phyloP scores from a whole-genome alignment of 2,888 invertebrate species.

The Oegoconia quadripuncta region DNA sequence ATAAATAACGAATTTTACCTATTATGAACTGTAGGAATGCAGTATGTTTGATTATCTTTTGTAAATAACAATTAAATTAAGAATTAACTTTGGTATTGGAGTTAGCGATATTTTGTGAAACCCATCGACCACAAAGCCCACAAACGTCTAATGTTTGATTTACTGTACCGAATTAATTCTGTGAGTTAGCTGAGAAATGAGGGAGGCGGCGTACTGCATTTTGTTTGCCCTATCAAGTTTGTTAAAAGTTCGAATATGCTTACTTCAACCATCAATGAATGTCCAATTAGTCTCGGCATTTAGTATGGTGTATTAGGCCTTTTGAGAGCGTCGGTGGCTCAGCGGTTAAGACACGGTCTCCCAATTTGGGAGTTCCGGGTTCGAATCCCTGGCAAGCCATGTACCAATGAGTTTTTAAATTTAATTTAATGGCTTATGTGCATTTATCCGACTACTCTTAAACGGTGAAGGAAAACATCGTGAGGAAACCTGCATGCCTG shows the following conservation, averaged over 20 bases:
- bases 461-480: too few relatives aligned
- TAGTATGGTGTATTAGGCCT: too few relatives aligned
- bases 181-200: constrained; percentile 10
- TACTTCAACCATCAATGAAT: background rate
- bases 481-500: too few relatives aligned
- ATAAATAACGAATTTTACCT: background rate
- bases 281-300: background rate
- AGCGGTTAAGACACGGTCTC: background rate
- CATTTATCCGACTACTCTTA: too few relatives aligned
- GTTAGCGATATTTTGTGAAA: constrained; percentile 44
- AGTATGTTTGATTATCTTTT: constrained; percentile 32
- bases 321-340: background rate
- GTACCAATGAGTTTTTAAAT: too few relatives aligned
- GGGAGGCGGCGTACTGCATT: background rate
- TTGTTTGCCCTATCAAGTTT: background rate
- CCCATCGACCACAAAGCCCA: too few relatives aligned
- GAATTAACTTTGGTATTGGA: constrained; percentile 75
- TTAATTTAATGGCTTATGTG: too few relatives aligned
- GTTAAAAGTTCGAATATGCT: background rate
- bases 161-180: too few relatives aligned
- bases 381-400: too few relatives aligned
- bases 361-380: background rate
- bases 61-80: constrained; percentile 42
- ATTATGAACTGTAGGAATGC: constrained; percentile 30
- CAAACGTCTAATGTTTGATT: too few relatives aligned